Percentiles rank a stretch among this genome's conserved stretches.
These are phyloP conservation scores for Emydura subglobosa DNA, from an alignment of 2,113 vertebrate genomes.

Conservation along the genomic window DNA sequence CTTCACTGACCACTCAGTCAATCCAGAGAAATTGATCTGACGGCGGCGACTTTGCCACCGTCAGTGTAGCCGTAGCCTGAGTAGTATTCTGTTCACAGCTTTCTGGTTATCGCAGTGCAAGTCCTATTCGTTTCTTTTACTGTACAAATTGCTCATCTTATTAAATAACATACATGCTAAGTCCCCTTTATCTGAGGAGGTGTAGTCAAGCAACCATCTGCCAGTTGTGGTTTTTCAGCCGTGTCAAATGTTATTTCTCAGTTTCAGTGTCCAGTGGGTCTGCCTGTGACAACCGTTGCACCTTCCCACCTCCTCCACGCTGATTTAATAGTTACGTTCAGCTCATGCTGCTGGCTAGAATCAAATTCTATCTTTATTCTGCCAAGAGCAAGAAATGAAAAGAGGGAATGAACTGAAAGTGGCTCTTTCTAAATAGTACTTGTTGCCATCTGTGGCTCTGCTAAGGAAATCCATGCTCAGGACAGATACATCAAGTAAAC, in stretches of 20 bases:
- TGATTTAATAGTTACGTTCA: slow-evolving; percentile 31
- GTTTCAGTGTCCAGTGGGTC: neutral
- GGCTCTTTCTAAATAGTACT: slow-evolving; percentile 32
- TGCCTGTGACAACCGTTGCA: neutral
- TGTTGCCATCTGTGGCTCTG: slow-evolving; percentile 41
- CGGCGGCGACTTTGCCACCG: too few species aligned
- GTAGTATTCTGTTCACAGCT: neutral
- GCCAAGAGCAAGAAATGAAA: slow-evolving; percentile 33
- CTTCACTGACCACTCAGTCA: too few species aligned
- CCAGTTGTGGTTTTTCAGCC: neutral
- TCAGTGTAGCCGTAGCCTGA: too few species aligned
- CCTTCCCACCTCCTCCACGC: slow-evolving; percentile 44
- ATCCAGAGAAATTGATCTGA: too few species aligned
- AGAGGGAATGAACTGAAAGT: slow-evolving; percentile 49
- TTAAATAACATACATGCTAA: neutral
- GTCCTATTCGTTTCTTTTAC: neutral
- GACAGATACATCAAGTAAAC: slow-evolving; percentile 42
- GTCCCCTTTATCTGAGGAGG: neutral
- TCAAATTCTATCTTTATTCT: slow-evolving; percentile 62
- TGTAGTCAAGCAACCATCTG: rapidly evolving
- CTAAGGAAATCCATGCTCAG: slow-evolving; percentile 22
- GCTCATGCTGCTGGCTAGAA: slow-evolving; percentile 32
- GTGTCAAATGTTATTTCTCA: neutral
- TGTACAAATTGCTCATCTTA: neutral
- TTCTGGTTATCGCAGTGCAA: neutral